Base-by-base conservation (phyloP, 2,888 invertebrate genomes). In the Adelognathus sp. region DNA sequence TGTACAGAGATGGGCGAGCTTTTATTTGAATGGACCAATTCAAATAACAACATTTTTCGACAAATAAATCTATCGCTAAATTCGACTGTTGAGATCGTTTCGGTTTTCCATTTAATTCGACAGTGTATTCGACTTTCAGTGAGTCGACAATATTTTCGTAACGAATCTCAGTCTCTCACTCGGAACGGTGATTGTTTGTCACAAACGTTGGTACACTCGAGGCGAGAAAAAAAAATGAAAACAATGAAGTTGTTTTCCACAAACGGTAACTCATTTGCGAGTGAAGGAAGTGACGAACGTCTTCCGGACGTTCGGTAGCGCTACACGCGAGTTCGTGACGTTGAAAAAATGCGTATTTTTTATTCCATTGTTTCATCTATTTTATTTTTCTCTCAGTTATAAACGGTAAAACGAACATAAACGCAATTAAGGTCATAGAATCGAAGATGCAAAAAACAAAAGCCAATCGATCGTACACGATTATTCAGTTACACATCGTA, bases 391-490 rank as follows among this genome's bases (percentile, higher is more conserved):
- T 44, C 21, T 46, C 11, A 18, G 6, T 46, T 76, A 79, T 76
- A 79, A 69, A 73, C 73, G 70, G 56, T 58, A 73, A 81, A 75
- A 81, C 64, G 76, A 69, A 73, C 81, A 70, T 70, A 73, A 75
- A 72, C 78, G 61, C 67, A 81, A 58, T 56, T 70, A 69, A 61
- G 77, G 41, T 76, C 76, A 52, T 76, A 66, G 66, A 61, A 44
- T 39, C 31, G 11, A 52, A 3, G n/a, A 63, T 63, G 9, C 39
- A 31, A 54, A 44, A n/a, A n/a, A n/a, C n/a, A n/a, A n/a, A n/a
- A n/a, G n/a, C n/a, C n/a, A n/a, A n/a, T n/a, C 41, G n/a, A 31
- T 67, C 11, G 24, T 46, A 41, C 18, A 36, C 56, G 36, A 66
- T 52, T 18, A 11, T 60, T 39, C 27, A 36, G 39, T 60, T 39